phyloP scores from a whole-genome alignment of 1,140 invertebrate species.

The Sitophilus oryzae region DNA sequence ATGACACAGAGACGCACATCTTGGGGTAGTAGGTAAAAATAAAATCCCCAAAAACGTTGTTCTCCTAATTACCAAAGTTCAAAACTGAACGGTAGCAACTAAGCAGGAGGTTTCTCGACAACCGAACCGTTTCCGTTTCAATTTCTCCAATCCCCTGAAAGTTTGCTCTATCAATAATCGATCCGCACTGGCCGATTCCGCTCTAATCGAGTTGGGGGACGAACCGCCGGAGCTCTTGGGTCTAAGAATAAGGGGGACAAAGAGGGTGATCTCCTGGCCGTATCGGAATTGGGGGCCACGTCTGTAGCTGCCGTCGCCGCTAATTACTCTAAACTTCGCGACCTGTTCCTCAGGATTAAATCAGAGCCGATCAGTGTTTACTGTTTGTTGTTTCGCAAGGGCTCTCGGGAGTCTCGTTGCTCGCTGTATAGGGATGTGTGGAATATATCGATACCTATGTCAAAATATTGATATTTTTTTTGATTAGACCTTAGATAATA shows the following conservation, averaged over 20 bases:
- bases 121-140: neutral
- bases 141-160: neutral
- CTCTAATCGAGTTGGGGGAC: neutral
- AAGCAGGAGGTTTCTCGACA: neutral
- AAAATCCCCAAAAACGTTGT: too few species aligned
- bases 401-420: neutral
- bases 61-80: too few species aligned
- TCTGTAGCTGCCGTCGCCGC: neutral
- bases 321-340: slow-evolving; percentile 19
- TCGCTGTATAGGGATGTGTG: too few species aligned
- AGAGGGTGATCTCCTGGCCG: too few species aligned
- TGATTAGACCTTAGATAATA: too few species aligned
- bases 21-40: too few species aligned
- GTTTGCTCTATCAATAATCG: neutral
- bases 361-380: slow-evolving; percentile 5
- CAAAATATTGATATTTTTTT: too few species aligned
- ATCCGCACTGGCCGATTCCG: neutral
- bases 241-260: too few species aligned
- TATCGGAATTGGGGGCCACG: slow-evolving; percentile 5
- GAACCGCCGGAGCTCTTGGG: too few species aligned
- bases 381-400: slow-evolving; percentile 6
- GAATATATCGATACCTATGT: too few species aligned
- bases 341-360: slow-evolving; percentile 9
- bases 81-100: neutral
- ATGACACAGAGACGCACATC: too few species aligned